phyloP scores from a whole-genome alignment of 2,888 invertebrate genomes.

The Harpalus rufipes region DNA sequence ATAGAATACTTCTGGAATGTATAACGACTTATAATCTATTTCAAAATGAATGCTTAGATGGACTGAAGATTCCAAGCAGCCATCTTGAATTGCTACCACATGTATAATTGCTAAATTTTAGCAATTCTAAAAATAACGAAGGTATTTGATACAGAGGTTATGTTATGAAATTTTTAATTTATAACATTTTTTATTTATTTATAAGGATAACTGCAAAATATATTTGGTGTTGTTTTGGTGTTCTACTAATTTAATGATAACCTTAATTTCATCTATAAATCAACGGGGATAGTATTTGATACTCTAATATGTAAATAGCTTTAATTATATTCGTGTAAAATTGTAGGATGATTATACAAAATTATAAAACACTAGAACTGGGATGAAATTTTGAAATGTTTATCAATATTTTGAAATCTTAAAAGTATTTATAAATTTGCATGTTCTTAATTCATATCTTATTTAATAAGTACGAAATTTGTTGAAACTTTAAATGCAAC shows the following conservation, averaged over 20 bases:
- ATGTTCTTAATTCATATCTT: too few relatives aligned
- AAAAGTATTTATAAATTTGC: too few relatives aligned
- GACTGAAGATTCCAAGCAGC: slow-evolving; percentile 14
- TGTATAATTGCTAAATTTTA: slow-evolving; percentile 27
- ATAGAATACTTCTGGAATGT: slow-evolving; percentile 48
- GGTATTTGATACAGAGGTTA: slow-evolving; percentile 6
- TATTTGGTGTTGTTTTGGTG: slow-evolving; percentile 43
- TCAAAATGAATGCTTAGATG: slow-evolving; percentile 12
- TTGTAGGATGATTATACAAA: too few relatives aligned
- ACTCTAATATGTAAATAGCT: too few relatives aligned
- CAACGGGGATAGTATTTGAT: too few relatives aligned
- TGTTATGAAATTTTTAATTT: background rate
- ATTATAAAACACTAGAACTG: too few relatives aligned
- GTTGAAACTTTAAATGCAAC: too few relatives aligned
- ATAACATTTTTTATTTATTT: background rate
- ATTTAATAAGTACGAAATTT: too few relatives aligned
- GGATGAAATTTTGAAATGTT: too few relatives aligned
- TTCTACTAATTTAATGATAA: background rate
- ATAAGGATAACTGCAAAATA: slow-evolving; percentile 15
- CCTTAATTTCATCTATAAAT: too few relatives aligned
- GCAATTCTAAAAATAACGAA: slow-evolving; percentile 24
- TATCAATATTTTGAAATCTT: too few relatives aligned
- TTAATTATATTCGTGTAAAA: too few relatives aligned
- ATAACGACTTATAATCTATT: background rate
- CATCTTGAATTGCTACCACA: slow-evolving; percentile 17